phyloP scores from a whole-genome alignment of 2,113 vertebrate species.

The Campylorhamphus procurvoides region DNA sequence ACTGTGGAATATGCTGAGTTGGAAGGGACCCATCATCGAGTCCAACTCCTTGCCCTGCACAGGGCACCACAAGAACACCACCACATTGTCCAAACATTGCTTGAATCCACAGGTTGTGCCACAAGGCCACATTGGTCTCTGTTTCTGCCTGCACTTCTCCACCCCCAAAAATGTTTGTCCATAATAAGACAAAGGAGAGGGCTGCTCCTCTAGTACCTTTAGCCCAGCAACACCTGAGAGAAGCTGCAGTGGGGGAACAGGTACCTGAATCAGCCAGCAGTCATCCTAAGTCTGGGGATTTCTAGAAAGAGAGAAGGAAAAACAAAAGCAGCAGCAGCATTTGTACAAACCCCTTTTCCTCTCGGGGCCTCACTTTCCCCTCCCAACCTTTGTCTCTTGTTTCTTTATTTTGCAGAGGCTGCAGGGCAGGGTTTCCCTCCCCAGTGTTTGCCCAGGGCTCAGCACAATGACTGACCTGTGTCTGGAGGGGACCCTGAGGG shows the following conservation, averaged over 20 bases:
- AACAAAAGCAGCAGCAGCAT: neutral
- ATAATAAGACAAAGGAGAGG: neutral
- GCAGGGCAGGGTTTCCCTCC: constrained; percentile 64
- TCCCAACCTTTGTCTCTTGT: constrained; percentile 60
- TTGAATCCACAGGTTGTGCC: neutral
- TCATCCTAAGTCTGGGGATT: neutral
- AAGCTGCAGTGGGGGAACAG: neutral
- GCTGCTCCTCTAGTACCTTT: neutral
- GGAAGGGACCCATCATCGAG: neutral
- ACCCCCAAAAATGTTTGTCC: neutral
- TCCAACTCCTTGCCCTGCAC: neutral
- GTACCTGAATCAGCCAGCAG: neutral
- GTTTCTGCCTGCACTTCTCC: neutral
- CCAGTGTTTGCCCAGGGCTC: constrained; percentile 29
- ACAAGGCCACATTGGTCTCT: neutral
- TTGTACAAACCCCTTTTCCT: constrained; percentile 6
- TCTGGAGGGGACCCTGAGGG: neutral
- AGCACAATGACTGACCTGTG: constrained; percentile 57
- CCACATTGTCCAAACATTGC: neutral
- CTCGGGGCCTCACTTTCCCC: constrained; percentile 50
- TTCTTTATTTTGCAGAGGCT: constrained; percentile 46
- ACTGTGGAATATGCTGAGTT: neutral
- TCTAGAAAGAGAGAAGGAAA: neutral
- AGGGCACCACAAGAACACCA: neutral
- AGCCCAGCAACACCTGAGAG: neutral